Evolutionary conservation across 1,140 invertebrate genomes (phyloP).

Genomic region (Matsumurasca onukii): DNA sequence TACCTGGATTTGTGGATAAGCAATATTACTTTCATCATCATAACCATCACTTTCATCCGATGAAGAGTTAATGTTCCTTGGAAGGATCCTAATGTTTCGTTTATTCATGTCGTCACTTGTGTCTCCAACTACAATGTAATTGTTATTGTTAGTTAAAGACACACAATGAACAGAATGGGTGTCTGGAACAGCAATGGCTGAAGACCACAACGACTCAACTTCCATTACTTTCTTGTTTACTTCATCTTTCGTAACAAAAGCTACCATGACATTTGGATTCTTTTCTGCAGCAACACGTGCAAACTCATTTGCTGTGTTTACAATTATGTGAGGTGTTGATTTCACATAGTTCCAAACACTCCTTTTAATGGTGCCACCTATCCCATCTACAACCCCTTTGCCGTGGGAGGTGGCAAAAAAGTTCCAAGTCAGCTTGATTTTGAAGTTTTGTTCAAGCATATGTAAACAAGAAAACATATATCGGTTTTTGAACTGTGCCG

Average conservation of each 20-base stretch:
- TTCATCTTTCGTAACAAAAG: not conserved
- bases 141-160: not conserved
- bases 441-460: constrained; percentile 37
- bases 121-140: not conserved
- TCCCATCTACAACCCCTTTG: constrained; percentile 43
- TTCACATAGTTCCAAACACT: constrained; percentile 8
- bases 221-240: not conserved
- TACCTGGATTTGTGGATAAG: not conserved
- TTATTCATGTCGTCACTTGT: not conserved
- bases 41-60: not conserved
- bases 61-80: not conserved
- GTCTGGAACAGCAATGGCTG: not conserved
- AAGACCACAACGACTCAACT: not conserved
- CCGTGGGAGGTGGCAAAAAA: constrained; percentile 46
- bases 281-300: not conserved
- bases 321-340: not conserved
- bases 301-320: not conserved
- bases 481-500: constrained; percentile 30
- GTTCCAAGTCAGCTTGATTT: constrained; percentile 40
- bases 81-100: constrained; percentile 3
- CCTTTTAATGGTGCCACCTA: constrained; percentile 38
- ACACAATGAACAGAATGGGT: not conserved
- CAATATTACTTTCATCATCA: not conserved
- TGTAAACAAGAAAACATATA: constrained; percentile 21
- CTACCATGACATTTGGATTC: not conserved